Evolutionary conservation across 2,113 vertebrate species (phyloP), one percentile per base, ranked within the genome.

Genomic region (Coptodon bakossiorum): DNA sequence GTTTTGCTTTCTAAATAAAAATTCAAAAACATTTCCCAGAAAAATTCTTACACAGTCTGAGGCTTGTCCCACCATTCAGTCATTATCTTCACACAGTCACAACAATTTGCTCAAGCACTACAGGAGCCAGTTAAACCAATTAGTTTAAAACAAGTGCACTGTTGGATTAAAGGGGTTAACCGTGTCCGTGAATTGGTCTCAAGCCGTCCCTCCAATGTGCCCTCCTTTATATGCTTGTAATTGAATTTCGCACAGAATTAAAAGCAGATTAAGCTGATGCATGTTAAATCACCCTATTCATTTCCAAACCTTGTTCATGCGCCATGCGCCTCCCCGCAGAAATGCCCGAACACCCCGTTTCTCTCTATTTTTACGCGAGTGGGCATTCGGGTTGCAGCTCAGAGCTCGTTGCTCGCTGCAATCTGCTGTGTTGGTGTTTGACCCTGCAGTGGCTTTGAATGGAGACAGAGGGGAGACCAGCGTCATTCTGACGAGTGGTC

Each of bases 401-500:
- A 22, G 54, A 19, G 52, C 31, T 45, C 11, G 14, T 36, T 16
- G 31, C 40, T 52, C 14, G 3, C 57, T 9, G 5, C 71, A 50
- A 1, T 54, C 53, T 19, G 11, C 16, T 27, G 36, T 34, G 56
- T 3, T 50, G 10, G n/a, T 54, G 81, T 34, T 3, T 89, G 82
- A 81, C 84, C 83, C 68, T 68, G 52, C 22, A n/a, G 59, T 31
- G 78, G 54, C 40, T 53, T 24, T 16, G 63, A 38, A 34, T 16
- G 59, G 43, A 85, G 61, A 66, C 59, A 2, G 45, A 40, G 40
- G 24, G 43, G 16, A 68, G 78, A 38, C 9, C 56, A 16, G 85
- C 89, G 85, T 92, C 91, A 92, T 63, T 9, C 61, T 78, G 91
- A 89, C 81, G 78, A 48, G 73, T 50, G 27, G 17, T 86, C 19